Base-by-base conservation (phyloP, 2,113 vertebrate genomes). In the Microtus richardsoni region DNA sequence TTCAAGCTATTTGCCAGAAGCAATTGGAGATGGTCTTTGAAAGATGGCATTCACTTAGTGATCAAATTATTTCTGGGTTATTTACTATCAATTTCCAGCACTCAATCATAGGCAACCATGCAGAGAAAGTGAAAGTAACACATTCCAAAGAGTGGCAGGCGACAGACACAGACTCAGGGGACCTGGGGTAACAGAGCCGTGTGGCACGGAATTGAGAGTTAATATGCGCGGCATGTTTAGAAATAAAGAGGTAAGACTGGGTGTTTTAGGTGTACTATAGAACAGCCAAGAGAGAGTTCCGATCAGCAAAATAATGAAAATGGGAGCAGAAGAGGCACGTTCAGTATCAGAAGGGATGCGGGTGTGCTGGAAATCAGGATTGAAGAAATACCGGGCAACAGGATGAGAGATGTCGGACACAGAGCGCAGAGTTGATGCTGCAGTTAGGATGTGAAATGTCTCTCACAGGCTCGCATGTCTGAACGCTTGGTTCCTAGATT, bases 61-160 rank as follows among this genome's bases (percentile, higher is more conserved):
- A 95, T 93, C 49, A 88, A 83, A 91, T 93, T 87, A 96, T 70
- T 93, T 95, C 74, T 83, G 82, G 80, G 74, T 44, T 82, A 77
- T 93, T 82, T 89, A 82, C 66, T 88, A 93, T 87, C 74, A 77
- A 62, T 83, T 54, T 89, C 75, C 49, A 80, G 19, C 74, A 66
- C 49, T 82, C 82, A 87, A 30, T 91, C 58, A 52, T 68, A 82
- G 82, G n/a, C 49, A 91, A 36, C 62, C 77, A 91, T 71, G 89
- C 77, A 94, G 64, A 82, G 66, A 87, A 90, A 47, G 44, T 79
- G 64, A 93, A 92, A 93, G 75, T 64, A 88, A 71, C 39, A 62
- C 41, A 70, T 78, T 83, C 58, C 58, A 33, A 54, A 86, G 28
- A 52, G 60, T 93, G 82, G 87, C 73, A 90, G 90, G 49, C 19